Evolutionary conservation across 1,140 invertebrate genomes (phyloP).

Genomic region (Pseudomyrmex concolor): DNA sequence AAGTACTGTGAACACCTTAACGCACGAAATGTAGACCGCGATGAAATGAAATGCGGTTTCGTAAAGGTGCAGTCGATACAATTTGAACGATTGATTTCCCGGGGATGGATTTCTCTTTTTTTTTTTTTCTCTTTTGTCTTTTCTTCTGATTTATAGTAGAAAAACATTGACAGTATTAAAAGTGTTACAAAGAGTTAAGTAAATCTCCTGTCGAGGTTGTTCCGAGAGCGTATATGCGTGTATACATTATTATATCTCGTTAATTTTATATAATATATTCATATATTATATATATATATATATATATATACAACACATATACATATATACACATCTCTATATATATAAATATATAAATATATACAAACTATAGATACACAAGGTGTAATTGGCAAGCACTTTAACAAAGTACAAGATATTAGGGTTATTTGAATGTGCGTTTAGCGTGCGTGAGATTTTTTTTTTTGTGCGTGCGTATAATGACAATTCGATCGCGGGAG

Average conservation of each 20-base stretch:
- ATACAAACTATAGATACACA: constrained; percentile 39
- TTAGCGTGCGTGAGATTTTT: constrained; percentile 4
- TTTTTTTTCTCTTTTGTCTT: not conserved
- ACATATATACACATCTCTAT: constrained; percentile 16
- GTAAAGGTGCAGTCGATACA: constrained; percentile 14
- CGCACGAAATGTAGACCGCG: constrained; percentile 39
- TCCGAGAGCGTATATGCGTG: constrained; percentile 29
- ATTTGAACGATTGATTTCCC: constrained; percentile 29
- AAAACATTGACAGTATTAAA: constrained; percentile 73
- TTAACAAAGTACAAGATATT: constrained; percentile 58
- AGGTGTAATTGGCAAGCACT: constrained; percentile 59
- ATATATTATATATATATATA: constrained; percentile 22
- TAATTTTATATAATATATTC: constrained; percentile 52
- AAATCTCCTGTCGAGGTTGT: constrained; percentile 61
- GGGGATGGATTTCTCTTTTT: constrained; percentile 30
- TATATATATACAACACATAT: constrained; percentile 19
- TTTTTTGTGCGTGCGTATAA: constrained; percentile 15
- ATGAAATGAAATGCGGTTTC: constrained; percentile 43
- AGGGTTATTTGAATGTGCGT: constrained; percentile 37
- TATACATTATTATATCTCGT: constrained; percentile 48
- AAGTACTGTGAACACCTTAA: constrained; percentile 20
- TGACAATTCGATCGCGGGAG: constrained; percentile 3
- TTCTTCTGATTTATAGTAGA: constrained; percentile 49
- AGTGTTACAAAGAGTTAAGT: constrained; percentile 75
- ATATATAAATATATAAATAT: constrained; percentile 46